Percentiles rank a stretch among this genome's conserved stretches.
Conservation (phyloP, 2,797 vertebrate species). For the Spinus olivaceus region DNA sequence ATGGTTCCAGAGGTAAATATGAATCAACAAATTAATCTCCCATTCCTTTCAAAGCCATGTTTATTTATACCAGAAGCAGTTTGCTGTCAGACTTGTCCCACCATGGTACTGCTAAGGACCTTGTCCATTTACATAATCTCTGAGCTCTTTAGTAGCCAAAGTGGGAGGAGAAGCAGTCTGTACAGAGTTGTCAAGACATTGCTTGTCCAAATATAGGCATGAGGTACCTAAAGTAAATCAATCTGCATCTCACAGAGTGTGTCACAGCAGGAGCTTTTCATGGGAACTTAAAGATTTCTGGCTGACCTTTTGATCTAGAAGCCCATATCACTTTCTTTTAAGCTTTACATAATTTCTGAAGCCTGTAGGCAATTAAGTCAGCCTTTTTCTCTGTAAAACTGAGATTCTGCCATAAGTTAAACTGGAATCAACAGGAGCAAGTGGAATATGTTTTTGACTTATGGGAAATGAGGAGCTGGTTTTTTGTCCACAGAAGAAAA, state of each 20-base stretch:
- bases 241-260: neutral
- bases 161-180: neutral
- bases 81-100: neutral
- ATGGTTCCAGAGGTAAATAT: neutral
- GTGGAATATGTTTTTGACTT: neutral
- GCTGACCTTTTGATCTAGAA: neutral
- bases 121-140: neutral
- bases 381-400: neutral
- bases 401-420: neutral
- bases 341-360: neutral
- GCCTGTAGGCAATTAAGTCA: neutral
- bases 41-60: neutral
- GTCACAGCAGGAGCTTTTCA: neutral
- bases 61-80: neutral
- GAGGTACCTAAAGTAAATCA: neutral
- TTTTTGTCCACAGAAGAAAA: neutral
- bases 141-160: neutral
- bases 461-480: neutral
- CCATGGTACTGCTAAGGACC: neutral
- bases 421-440: neutral
- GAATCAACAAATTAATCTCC: neutral
- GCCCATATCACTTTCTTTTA: neutral
- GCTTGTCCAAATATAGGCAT: neutral
- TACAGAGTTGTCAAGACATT: neutral
- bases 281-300: neutral